Conservation (phyloP, 2,888 invertebrate genomes). For the Tenthredo distinguenda region DNA sequence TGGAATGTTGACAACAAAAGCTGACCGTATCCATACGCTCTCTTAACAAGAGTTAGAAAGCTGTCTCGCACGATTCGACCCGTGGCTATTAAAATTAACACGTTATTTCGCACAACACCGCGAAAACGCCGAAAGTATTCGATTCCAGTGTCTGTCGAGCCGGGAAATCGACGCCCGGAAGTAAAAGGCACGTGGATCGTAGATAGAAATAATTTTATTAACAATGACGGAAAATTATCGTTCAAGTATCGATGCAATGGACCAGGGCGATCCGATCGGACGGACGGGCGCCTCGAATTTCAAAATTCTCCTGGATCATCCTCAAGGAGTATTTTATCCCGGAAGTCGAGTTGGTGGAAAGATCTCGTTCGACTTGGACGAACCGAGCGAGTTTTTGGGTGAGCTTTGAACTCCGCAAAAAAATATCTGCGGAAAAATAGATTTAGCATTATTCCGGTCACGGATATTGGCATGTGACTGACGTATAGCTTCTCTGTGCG, state of each 20-base stretch:
- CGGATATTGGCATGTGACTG: background rate
- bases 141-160: background rate
- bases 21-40: background rate
- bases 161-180: conserved; percentile 1
- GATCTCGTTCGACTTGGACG: conserved; percentile 62
- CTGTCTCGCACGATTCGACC: too few relatives aligned
- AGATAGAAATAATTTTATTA: background rate
- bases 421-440: background rate
- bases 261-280: background rate
- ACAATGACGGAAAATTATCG: background rate
- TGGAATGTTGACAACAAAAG: conserved; percentile 71
- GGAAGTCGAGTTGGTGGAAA: conserved; percentile 66
- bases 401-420: background rate
- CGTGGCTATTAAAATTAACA: background rate
- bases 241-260: background rate
- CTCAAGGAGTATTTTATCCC: conserved; percentile 66
- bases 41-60: background rate
- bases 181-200: background rate
- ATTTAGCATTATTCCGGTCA: background rate
- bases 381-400: conserved; percentile 56
- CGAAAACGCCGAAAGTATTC: background rate
- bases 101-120: background rate
- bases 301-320: conserved; percentile 63
- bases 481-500: background rate
- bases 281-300: background rate